A percentile compares a stretch with the other conserved stretches of the same genome.
phyloP scores from a whole-genome alignment of 2,797 vertebrate genomes.

The Peromyscus melanophrys region DNA sequence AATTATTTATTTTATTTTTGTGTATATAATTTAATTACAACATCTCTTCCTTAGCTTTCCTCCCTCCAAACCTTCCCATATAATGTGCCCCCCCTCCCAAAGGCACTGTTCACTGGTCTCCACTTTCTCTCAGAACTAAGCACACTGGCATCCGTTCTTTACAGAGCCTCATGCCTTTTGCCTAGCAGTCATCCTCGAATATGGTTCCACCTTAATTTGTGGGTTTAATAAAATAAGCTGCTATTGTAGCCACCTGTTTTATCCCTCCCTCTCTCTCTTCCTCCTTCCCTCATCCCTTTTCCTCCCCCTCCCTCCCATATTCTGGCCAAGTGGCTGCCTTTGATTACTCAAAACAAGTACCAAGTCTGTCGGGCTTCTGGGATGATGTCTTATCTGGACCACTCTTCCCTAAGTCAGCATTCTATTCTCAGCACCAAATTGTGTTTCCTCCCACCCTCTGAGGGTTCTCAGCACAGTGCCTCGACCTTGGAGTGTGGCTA shows the following conservation, averaged over 20 bases:
- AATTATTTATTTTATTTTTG: background rate
- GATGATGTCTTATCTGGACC: background rate
- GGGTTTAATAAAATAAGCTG: constrained; percentile 78
- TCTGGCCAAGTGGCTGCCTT: background rate
- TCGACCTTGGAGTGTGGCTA: background rate
- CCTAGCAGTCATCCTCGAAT: constrained; percentile 69
- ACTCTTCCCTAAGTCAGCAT: background rate
- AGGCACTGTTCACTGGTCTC: background rate
- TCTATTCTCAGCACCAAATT: background rate
- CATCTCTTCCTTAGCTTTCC: background rate
- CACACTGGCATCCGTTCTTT: constrained; percentile 15
- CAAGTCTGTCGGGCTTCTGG: background rate
- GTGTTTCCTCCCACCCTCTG: background rate
- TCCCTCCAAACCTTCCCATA: too few relatives aligned
- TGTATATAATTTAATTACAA: background rate
- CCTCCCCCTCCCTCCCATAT: background rate
- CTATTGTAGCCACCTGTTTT: constrained; percentile 13
- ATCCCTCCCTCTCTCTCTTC: background rate
- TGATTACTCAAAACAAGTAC: constrained; percentile 29
- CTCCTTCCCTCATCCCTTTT: background rate
- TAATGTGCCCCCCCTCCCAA: too few relatives aligned
- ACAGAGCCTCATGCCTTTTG: constrained; percentile 18
- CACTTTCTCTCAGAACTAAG: background rate
- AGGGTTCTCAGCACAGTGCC: background rate
- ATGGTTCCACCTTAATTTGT: constrained; percentile 73